Base-by-base conservation (phyloP, 2,888 invertebrate genomes). In the Crepidodera aurea region DNA sequence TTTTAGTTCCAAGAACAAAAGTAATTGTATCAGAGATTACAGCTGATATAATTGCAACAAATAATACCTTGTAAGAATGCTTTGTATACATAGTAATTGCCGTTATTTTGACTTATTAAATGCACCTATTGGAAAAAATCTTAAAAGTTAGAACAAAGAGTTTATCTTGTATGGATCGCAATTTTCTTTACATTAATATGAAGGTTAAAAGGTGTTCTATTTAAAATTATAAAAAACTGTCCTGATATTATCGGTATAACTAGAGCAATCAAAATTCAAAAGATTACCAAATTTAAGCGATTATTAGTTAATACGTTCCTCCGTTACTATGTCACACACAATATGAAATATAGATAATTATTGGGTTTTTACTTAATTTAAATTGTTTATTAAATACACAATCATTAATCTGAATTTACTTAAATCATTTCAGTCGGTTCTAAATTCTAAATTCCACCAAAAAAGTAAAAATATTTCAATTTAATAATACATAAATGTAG, bases 1-100 rank as follows among this genome's bases (percentile, higher is more conserved):
- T 32, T 32, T 32, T 37, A 15, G 18, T 40, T 40, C 40, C 10
- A 40, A 40, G 40, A 40, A 40, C 6, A 40, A 4, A 7, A 40
- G 16, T 40, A 18, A 40, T 40, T 18, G 40, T 40, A 40, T 40
- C 40, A 16, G n/a, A 40, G 15, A 40, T 32, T 32, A 32, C 32
- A n/a, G 8, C 22, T 6, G 22, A 22, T 22, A 22, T 40, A 40
- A 40, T 40, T 40, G 10, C 18, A 40, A 16, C 2, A 40, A 40
- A 40, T 40, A 16, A 40, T 40, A 2, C 40, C 18, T 40, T 34
- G 34, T 15, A 40, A 40, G 18, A 40, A 40, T 40, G 40, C 18
- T 18, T 40, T 40, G 40, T 40, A 40, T 18, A 40, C 40, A 40
- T 18, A 18, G 18, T 18, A 16, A 40, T 40, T 40, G 15, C 16